phyloP scores from a whole-genome alignment of 2,113 vertebrate species.

The Numenius arquata region DNA sequence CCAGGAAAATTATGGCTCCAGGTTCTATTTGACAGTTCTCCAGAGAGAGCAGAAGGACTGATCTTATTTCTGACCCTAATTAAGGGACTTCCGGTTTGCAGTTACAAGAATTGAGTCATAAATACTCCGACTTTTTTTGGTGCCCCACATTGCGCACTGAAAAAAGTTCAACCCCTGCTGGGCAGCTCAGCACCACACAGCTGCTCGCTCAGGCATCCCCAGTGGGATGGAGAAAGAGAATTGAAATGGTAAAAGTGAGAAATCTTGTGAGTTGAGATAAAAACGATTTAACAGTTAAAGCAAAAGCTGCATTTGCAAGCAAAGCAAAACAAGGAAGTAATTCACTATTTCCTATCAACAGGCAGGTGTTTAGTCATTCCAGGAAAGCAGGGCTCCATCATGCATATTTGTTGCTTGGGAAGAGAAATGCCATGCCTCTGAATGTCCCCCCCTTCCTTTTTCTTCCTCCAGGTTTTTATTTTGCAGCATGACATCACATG shows the following conservation, averaged over 20 bases:
- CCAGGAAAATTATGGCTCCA: not conserved
- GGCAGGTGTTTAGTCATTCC: not conserved
- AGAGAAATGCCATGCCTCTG: not conserved
- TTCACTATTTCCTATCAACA: not conserved
- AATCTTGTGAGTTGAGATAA: not conserved
- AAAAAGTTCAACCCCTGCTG: not conserved
- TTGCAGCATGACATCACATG: no score
- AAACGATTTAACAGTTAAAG: not conserved
- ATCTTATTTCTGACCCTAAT: not conserved
- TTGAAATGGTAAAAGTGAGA: not conserved
- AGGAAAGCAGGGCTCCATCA: not conserved
- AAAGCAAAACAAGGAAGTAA: not conserved
- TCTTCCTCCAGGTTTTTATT: not conserved
- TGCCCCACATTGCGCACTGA: not conserved
- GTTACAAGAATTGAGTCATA: not conserved
- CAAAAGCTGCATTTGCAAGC: not conserved
- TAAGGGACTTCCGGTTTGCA: not conserved
- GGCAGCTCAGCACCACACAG: not conserved
- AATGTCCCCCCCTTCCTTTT: not conserved
- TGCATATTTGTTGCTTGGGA: not conserved
- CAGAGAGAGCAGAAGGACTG: not conserved
- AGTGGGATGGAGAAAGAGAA: not conserved
- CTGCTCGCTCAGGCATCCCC: rapidly evolving
- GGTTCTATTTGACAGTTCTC: not conserved
- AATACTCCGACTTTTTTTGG: not conserved